Percentiles rank a stretch among this genome's conserved stretches.
These are phyloP conservation scores for Dicyrtoma fusca DNA, from an alignment of 2,888 invertebrate genomes.

Conservation along the genomic window DNA sequence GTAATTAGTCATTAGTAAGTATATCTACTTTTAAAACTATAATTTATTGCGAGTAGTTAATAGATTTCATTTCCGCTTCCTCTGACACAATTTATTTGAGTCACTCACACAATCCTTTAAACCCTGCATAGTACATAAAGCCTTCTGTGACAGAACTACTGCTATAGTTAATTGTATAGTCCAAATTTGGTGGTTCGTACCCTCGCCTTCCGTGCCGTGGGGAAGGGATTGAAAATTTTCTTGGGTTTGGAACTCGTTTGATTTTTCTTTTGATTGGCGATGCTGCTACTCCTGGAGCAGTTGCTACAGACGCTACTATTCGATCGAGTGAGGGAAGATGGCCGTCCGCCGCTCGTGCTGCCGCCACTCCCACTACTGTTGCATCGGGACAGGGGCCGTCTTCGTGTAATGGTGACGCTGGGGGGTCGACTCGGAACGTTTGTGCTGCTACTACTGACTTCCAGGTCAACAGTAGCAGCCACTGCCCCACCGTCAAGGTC, in stretches of 20 bases:
- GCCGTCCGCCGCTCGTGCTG: neutral
- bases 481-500: conserved; percentile 4
- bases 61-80: too few species aligned
- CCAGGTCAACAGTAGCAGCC: neutral
- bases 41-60: too few species aligned
- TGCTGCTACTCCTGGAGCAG: neutral
- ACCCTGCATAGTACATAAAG: neutral
- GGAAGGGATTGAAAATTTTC: conserved; percentile 54
- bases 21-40: too few species aligned
- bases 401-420: neutral
- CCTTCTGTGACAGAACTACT: neutral
- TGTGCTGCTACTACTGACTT: neutral
- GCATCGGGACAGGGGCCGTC: conserved; percentile 15
- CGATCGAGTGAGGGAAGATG: neutral
- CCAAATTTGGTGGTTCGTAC: conserved; percentile 53
- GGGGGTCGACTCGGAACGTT: neutral
- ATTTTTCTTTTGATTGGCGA: conserved; percentile 25
- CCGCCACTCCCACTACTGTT: conserved; percentile 9
- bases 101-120: neutral
- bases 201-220: conserved; percentile 50
- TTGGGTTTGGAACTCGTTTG: conserved; percentile 12
- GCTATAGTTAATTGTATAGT: conserved; percentile 46
- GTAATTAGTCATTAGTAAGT: too few species aligned
- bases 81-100: too few species aligned
- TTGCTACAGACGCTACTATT: conserved; percentile 9